Conservation (phyloP, 2,113 vertebrate species). For the Chaenogobius annularis region DNA sequence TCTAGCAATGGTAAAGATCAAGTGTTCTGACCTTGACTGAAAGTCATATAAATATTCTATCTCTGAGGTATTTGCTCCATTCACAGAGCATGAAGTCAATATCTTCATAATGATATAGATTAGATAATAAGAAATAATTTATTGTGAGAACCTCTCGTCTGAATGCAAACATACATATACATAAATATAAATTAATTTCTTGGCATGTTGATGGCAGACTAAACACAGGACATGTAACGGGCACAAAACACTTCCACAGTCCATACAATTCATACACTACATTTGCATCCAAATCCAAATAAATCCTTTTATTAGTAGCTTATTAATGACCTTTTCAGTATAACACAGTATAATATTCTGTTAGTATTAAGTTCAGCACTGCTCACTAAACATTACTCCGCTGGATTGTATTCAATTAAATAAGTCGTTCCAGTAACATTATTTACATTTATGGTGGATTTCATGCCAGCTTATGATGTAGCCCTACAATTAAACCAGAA, state of each 20-base stretch:
- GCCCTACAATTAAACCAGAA: constrained; percentile 14
- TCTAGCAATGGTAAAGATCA: neutral
- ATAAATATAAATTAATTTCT: no score
- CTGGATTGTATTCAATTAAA: neutral
- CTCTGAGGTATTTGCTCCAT: neutral
- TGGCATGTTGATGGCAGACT: no score
- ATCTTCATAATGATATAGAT: neutral
- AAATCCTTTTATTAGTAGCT: neutral
- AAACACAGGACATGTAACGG: no score
- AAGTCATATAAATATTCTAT: neutral
- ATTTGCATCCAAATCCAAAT: neutral
- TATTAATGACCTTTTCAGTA: neutral
- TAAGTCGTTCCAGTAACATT: neutral
- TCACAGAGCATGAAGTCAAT: neutral
- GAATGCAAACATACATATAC: neutral
- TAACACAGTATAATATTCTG: neutral
- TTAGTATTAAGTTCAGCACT: neutral
- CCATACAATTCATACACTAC: no score
- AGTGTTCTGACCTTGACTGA: neutral
- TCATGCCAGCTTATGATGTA: neutral
- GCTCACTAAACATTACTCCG: neutral
- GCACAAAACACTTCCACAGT: no score
- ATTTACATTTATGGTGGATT: neutral
- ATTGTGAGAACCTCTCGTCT: neutral
- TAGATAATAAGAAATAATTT: neutral